Evolutionary conservation across 2,113 vertebrate species (phyloP), one percentile per base, ranked within the genome.

Genomic region (Campylomormyrus numenius): DNA sequence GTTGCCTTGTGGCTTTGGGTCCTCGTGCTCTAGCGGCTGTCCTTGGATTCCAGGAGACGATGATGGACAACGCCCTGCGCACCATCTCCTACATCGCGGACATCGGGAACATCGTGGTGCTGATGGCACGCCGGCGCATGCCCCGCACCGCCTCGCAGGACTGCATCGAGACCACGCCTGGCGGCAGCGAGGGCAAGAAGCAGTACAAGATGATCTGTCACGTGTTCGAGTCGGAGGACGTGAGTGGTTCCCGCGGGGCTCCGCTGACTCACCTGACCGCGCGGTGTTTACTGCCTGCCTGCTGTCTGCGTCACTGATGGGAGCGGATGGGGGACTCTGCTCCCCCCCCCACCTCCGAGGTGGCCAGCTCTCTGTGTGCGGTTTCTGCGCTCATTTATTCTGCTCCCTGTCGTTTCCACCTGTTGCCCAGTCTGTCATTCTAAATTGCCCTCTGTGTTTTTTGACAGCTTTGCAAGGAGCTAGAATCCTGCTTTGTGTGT

Each of bases 171-270:
- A 97, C 96, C 87, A 96, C 96, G 0, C 97, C 97, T 0, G 96
- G 97, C 0, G 91, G 95, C 19, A 93, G 95, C n/a, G 98, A 99
- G 88, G 97, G 95, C 49, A 97, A 95, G 95, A 98, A 97, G 92
- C 98, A 99, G 93, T 99, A 98, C 93, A 97, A 97, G 92, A 99
- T 99, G 98, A 97, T 99, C 92, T 99, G 98, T 94, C 98, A 99
- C 0, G 97, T 99, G 87, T 99, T 99, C 24, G 98, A 99, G 92
- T 99, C 98, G 0, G 98, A 99, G 92, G 98, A 99, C 58, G 98
- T 99, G 93, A 98, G 98, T 97, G 48, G 77, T 92, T 74, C 39
- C 62, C 15, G 21, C 10, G 10, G 2, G 31, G 46, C 46, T 50
- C 27, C 3, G 15, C 66, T 13, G 21, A 21, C 58, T 39, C 50